phyloP scores from a whole-genome alignment of 2,888 invertebrate species.

The Oeneis ivallda region DNA sequence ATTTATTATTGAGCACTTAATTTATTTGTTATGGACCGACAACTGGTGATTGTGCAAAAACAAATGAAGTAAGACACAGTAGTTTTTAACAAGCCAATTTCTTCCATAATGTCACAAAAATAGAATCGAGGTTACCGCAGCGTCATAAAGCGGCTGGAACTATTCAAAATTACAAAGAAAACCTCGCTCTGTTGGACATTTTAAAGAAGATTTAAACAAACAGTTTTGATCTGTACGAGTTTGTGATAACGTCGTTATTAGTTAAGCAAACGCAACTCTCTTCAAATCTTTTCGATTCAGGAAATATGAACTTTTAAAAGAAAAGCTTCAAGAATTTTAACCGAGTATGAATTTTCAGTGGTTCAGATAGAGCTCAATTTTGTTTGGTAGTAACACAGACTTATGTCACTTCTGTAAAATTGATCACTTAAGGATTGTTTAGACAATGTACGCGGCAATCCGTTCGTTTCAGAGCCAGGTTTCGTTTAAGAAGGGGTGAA shows the following conservation, averaged over 20 bases:
- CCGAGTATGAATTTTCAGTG: conserved; percentile 32
- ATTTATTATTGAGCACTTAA: conserved; percentile 83
- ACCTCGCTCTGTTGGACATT: conserved; percentile 65
- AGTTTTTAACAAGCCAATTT: conserved; percentile 35
- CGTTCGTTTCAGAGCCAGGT: conserved; percentile 74
- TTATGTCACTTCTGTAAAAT: conserved; percentile 52
- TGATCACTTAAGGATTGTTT: conserved; percentile 73
- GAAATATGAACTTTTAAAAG: conserved; percentile 59
- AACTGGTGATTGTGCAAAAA: conserved; percentile 58
- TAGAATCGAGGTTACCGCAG: conserved; percentile 42
- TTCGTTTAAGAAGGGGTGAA: conserved; percentile 74
- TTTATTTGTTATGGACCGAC: conserved; percentile 82
- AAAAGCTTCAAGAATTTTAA: conserved; percentile 36
- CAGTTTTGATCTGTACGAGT: conserved; percentile 46
- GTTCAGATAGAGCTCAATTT: conserved; percentile 40
- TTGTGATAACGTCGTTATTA: conserved; percentile 47
- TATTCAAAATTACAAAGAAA: conserved; percentile 45
- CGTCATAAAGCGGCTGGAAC: conserved; percentile 38
- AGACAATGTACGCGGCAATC: conserved; percentile 75
- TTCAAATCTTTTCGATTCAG: conserved; percentile 53
- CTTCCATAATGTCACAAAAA: conserved; percentile 27
- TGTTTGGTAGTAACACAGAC: conserved; percentile 8
- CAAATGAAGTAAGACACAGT: conserved; percentile 47
- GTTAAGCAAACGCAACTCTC: conserved; percentile 37
- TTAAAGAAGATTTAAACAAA: conserved; percentile 51